Evolutionary conservation across 37 sponge, comb jelly and placozoan species (phyloP).

Genomic region (Bolinopsis microptera): DNA sequence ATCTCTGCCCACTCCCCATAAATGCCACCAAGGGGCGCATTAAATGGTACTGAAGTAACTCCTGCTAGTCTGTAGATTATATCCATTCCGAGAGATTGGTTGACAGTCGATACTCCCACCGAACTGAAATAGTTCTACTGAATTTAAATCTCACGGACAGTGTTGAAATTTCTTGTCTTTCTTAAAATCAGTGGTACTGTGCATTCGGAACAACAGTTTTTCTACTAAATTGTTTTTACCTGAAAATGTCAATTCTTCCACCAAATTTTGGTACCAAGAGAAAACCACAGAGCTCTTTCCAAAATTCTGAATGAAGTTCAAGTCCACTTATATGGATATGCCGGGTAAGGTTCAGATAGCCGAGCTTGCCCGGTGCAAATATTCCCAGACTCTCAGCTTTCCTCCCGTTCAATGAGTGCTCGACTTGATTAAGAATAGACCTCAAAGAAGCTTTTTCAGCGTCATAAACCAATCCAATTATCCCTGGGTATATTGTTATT

Average conservation of each 20-base stretch:
- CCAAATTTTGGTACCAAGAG: neutral
- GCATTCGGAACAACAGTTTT: no score
- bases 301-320: constrained; percentile 2
- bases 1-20: constrained; percentile 61
- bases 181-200: no score
- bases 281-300: constrained; percentile 11
- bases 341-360: constrained; percentile 13
- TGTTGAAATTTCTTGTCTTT: no score
- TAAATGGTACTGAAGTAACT: neutral
- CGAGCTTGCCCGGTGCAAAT: neutral
- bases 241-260: constrained; percentile 52
- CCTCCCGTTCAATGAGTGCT: constrained; percentile 13
- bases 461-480: constrained; percentile 42
- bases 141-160: no score
- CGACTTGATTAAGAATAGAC: constrained; percentile 54
- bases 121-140: neutral
- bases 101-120: constrained; percentile 36
- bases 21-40: constrained; percentile 39
- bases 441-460: neutral
- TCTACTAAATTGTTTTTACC: no score
- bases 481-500: neutral
- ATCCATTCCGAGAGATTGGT: constrained; percentile 20
- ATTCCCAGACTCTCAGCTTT: constrained; percentile 33
- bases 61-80: constrained; percentile 15
- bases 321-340: neutral